A percentile compares a stretch with the other conserved stretches of the same genome.
Conservation (phyloP, 2,113 vertebrate genomes). For the Pachypanchax playfairii region DNA sequence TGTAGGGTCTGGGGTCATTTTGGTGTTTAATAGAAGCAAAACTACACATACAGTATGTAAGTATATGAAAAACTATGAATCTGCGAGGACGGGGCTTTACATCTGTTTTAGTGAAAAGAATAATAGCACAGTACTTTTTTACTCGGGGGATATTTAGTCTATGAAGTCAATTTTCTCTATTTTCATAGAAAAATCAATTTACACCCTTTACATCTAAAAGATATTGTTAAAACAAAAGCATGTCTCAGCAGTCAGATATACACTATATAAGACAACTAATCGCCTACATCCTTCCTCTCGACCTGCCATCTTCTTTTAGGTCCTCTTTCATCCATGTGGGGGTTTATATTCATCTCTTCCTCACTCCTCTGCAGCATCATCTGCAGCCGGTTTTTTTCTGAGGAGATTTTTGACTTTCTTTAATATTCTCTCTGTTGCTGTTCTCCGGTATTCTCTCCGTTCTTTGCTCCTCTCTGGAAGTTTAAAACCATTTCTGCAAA, state of each 20-base stretch:
- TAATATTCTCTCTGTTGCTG: constrained; percentile 69
- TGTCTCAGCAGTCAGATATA: constrained; percentile 47
- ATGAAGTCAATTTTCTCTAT: constrained; percentile 52
- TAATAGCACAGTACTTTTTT: no score
- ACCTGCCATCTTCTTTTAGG: constrained; percentile 33
- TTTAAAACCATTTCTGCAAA: constrained; percentile 31
- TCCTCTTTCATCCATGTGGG: constrained; percentile 16
- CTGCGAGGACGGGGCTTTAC: constrained; percentile 52
- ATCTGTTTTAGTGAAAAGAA: constrained; percentile 9
- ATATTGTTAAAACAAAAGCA: constrained; percentile 43
- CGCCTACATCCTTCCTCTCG: constrained; percentile 53
- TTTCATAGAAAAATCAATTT: constrained; percentile 58
- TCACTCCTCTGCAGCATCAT: constrained; percentile 60
- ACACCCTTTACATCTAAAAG: constrained; percentile 54
- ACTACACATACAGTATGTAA: no score
- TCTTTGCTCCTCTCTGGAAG: constrained; percentile 23
- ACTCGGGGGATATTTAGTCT: constrained; percentile 45
- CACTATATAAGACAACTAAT: constrained; percentile 49
- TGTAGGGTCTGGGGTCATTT: no score
- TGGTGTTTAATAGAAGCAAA: no score
- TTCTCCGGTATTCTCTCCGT: constrained; percentile 61
- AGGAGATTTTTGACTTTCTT: constrained; percentile 50
- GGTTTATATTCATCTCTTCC: constrained; percentile 51
- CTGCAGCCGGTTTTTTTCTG: constrained; percentile 43
- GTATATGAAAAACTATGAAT: no score